These are phyloP conservation scores for Bombus affinis DNA, from an alignment of 1,140 invertebrate genomes.

Conservation along the genomic window DNA sequence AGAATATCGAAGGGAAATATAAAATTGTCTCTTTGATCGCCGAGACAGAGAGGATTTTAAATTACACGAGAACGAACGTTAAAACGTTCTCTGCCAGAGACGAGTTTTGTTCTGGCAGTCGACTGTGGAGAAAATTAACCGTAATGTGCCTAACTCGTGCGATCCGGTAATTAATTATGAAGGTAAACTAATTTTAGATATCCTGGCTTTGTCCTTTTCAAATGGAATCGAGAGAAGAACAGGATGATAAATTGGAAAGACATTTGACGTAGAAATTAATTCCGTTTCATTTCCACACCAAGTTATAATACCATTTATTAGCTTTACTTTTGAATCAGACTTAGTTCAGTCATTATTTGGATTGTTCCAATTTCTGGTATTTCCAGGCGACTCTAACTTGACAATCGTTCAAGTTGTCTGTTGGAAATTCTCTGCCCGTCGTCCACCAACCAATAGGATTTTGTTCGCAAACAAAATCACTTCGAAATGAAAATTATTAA, in stretches of 20 bases:
- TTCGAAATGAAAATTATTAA: not conserved
- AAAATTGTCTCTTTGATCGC: not conserved
- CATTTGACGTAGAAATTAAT: not conserved
- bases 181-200: not conserved
- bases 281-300: not conserved
- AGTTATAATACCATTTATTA: not conserved
- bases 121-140: not conserved
- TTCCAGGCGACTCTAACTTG: fast-evolving
- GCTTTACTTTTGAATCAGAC: not conserved
- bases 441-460: not conserved
- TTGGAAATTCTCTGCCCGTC: not conserved
- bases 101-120: not conserved
- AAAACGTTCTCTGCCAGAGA: too few species aligned
- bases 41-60: not conserved
- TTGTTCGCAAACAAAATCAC: not conserved
- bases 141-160: not conserved
- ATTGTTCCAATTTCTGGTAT: not conserved
- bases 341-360: too few species aligned
- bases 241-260: not conserved
- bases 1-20: not conserved
- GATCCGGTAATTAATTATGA: not conserved
- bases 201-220: not conserved
- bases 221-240: not conserved
- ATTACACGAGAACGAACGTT: not conserved
- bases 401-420: not conserved